Evolutionary conservation across 2,888 invertebrate species (phyloP), one percentile per base, ranked within the genome.

Genomic region (Dione vanillae): DNA sequence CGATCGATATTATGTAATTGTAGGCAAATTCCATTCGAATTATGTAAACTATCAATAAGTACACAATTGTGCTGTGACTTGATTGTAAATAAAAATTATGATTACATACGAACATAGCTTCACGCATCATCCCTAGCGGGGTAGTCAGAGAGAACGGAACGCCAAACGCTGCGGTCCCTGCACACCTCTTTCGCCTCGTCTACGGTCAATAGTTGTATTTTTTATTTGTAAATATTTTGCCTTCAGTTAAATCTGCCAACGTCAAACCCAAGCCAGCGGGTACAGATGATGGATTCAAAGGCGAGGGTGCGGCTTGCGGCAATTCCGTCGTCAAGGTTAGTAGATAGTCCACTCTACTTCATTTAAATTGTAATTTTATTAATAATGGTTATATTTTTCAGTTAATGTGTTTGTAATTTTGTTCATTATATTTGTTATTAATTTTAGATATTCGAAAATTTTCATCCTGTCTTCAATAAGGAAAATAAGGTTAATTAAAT

Each of bases 201-300:
- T n/a, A n/a, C n/a, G n/a, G n/a, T n/a, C n/a, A n/a, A n/a, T n/a
- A n/a, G n/a, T n/a, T n/a, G n/a, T n/a, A n/a, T n/a, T n/a, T n/a
- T n/a, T n/a, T n/a, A n/a, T n/a, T n/a, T 10, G 37, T 64, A 19
- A 37, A 19, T 37, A 19, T 51, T 54, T 43, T 62, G 47, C 35
- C 88, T 89, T 20, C 86, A 91, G 91, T 79, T 9, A 88, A 87
- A 71, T 81, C 89, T 0, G 79, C 83, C 47, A 84, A 89, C 49
- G 77, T 85, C 1, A 93, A 93, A 77, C 88, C 94, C 27, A 95
- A 95, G 85, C 95, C 96, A 6, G 94, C 94, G 52, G 96, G 95
- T 7, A 94, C 94, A 0, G 96, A 96, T 82, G 96, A 96, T 90
- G 96, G 96, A 67, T 95, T 95, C 85, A 95, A 95, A 85, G 94